phyloP scores from a whole-genome alignment of 2,888 invertebrate species.

The Euplagia quadripunctaria region DNA sequence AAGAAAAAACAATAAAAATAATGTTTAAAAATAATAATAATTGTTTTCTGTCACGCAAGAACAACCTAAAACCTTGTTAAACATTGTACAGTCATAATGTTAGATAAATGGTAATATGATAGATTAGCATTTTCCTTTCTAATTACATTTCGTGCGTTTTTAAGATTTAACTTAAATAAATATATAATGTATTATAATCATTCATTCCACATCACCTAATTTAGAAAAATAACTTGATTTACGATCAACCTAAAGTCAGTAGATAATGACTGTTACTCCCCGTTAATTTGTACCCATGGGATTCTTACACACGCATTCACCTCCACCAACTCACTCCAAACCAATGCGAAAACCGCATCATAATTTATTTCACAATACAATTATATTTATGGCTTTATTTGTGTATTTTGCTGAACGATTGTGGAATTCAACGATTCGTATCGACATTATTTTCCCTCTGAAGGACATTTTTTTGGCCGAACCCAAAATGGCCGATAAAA shows the following conservation, averaged over 20 bases:
- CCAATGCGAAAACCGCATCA: background rate
- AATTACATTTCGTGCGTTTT: background rate
- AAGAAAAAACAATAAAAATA: too few relatives aligned
- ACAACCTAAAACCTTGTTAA: background rate
- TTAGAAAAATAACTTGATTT: background rate
- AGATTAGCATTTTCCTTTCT: too few relatives aligned
- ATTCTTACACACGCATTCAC: background rate
- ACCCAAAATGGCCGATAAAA: background rate
- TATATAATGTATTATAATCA: background rate
- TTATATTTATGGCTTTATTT: constrained; percentile 35
- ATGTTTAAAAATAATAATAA: background rate
- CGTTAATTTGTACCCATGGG: background rate
- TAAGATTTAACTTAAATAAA: background rate
- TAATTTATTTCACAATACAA: constrained; percentile 11
- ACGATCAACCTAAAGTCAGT: background rate
- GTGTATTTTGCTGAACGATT: constrained; percentile 28
- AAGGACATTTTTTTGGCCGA: constrained; percentile 8
- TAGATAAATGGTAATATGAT: too few relatives aligned
- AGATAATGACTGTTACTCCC: background rate
- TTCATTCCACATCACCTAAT: background rate
- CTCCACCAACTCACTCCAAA: background rate
- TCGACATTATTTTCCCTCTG: constrained; percentile 26
- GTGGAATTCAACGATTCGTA: constrained; percentile 34
- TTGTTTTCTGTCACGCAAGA: background rate
- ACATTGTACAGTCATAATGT: background rate